phyloP scores from a whole-genome alignment of 1,140 invertebrate genomes.

The Drosophila micromelanica region DNA sequence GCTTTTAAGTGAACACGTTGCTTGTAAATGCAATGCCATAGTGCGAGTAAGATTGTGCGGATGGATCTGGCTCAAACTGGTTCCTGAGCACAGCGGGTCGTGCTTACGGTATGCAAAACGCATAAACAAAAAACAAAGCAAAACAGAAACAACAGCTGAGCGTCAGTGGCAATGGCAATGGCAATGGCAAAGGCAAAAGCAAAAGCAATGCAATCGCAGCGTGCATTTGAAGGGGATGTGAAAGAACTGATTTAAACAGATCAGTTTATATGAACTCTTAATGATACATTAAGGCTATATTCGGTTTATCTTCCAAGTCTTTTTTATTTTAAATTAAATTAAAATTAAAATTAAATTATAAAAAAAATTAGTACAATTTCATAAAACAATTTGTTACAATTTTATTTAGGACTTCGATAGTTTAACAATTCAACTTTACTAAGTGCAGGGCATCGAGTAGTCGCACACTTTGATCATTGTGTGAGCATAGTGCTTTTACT shows the following conservation, averaged over 20 bases:
- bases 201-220: slow-evolving; percentile 19
- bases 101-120: slow-evolving; percentile 40
- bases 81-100: slow-evolving; percentile 10
- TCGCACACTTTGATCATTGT: slow-evolving; percentile 3
- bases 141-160: slow-evolving; percentile 37
- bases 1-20: slow-evolving; percentile 10
- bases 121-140: slow-evolving; percentile 28
- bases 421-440: neutral
- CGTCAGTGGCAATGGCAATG: slow-evolving; percentile 14
- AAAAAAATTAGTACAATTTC: too few species aligned
- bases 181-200: slow-evolving; percentile 18
- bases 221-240: slow-evolving; percentile 24
- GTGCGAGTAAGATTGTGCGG: neutral
- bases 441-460: slow-evolving; percentile 26
- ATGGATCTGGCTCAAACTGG: slow-evolving; percentile 25
- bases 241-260: neutral
- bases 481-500: neutral
- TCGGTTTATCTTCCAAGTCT: too few species aligned
- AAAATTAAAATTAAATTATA: too few species aligned
- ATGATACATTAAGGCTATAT: neutral
- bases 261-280: neutral
- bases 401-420: too few species aligned
- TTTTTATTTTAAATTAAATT: too few species aligned
- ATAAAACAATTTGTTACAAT: too few species aligned
- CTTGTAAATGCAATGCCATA: neutral